A percentile compares a stretch with the other conserved stretches of the same genome.
These are phyloP conservation scores for Geopemphigus sp. DNA, from an alignment of 1,140 invertebrate species.

Conservation along the genomic window DNA sequence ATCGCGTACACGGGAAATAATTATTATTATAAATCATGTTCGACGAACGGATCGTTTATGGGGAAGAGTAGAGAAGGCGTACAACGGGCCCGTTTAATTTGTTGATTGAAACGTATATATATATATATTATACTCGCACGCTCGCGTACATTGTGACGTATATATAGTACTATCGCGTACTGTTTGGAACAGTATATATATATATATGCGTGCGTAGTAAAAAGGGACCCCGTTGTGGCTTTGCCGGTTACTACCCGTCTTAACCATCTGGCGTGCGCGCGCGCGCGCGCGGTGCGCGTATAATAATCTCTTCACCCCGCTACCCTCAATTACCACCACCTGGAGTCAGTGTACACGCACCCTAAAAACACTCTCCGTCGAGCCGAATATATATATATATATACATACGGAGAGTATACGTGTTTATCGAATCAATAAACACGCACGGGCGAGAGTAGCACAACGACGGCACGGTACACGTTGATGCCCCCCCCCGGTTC, in stretches of 20 bases:
- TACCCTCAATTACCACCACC: constrained; percentile 47
- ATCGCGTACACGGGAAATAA: background rate
- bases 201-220: background rate
- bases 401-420: background rate
- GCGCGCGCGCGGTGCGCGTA: background rate
- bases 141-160: background rate
- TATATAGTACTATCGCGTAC: background rate
- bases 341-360: constrained; percentile 30
- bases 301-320: constrained; percentile 16
- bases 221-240: constrained; percentile 38
- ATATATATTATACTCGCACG: too few relatives aligned
- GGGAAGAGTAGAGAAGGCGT: background rate
- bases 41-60: background rate
- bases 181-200: background rate
- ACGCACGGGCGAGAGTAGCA: background rate
- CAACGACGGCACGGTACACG: background rate
- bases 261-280: constrained; percentile 42
- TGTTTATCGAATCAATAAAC: constrained; percentile 39
- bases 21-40: constrained; percentile 35
- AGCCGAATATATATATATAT: too few relatives aligned
- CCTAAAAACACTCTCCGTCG: too few relatives aligned
- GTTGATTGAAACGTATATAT: constrained; percentile 45
- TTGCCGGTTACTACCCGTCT: constrained; percentile 44
- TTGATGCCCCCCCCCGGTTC: too few relatives aligned
- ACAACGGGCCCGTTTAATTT: constrained; percentile 41